A percentile compares a stretch with the other conserved stretches of the same genome.
These are phyloP conservation scores for Alauda arvensis DNA, from an alignment of 2,797 vertebrate genomes.

Conservation along the genomic window DNA sequence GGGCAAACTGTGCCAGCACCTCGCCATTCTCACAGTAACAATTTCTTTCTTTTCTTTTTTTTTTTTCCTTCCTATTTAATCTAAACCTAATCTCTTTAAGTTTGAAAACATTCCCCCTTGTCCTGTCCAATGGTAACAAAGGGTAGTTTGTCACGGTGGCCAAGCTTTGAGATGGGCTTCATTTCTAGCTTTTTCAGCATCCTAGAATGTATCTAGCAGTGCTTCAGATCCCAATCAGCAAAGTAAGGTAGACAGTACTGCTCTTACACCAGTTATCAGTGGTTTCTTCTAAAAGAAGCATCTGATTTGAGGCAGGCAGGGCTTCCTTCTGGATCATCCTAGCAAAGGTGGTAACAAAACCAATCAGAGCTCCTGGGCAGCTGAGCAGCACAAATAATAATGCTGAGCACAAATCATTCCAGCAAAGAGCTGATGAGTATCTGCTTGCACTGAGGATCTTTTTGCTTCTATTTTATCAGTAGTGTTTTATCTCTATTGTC, in stretches of 20 bases:
- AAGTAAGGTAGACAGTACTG: not conserved
- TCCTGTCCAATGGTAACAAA: not conserved
- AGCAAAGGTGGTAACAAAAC: not conserved
- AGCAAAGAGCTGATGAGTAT: not conserved
- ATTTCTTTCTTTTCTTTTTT: too few relatives aligned
- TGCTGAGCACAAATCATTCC: not conserved
- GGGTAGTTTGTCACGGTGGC: not conserved
- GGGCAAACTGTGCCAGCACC: not conserved
- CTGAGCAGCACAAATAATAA: not conserved
- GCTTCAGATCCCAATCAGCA: not conserved
- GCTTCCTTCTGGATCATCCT: not conserved
- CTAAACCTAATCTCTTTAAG: not conserved
- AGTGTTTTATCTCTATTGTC: not conserved
- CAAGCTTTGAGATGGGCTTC: not conserved
- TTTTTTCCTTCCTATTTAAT: not conserved
- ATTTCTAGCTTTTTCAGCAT: not conserved
- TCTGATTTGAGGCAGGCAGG: not conserved
- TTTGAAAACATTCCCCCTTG: not conserved
- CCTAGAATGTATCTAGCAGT: not conserved
- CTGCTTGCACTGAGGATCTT: not conserved
- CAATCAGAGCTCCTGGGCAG: not conserved
- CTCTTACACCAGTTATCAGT: not conserved
- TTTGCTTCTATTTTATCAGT: not conserved
- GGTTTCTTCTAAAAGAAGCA: not conserved
- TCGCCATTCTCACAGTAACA: fast-evolving